Evolutionary conservation across 2,888 invertebrate genomes (phyloP).

Genomic region (Serripes groenlandicus): DNA sequence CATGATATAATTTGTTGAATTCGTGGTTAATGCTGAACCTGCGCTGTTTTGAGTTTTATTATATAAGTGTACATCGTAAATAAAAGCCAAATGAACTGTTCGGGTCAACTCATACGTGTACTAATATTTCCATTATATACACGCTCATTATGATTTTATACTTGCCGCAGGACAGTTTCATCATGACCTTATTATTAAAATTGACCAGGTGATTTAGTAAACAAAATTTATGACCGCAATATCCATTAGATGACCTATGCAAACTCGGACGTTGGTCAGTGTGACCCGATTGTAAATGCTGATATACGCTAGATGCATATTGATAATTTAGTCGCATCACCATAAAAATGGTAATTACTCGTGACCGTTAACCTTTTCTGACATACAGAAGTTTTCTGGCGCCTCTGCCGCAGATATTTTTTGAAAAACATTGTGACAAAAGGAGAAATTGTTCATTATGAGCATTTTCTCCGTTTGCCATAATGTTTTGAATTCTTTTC

Average conservation of each 20-base stretch:
- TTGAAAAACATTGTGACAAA: not conserved
- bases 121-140: not conserved
- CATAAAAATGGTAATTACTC: no score
- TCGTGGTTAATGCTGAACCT: no score
- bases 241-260: conserved; percentile 23
- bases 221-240: conserved; percentile 14
- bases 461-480: not conserved
- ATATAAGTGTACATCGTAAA: no score
- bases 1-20: no score
- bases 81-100: no score
- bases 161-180: not conserved
- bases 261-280: not conserved
- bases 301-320: no score
- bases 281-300: conserved; percentile 3
- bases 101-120: conserved; percentile 4
- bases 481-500: no score
- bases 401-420: no score
- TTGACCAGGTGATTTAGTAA: conserved; percentile 20
- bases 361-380: no score
- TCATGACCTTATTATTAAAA: conserved; percentile 10
- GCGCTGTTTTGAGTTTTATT: no score
- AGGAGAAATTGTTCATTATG: not conserved
- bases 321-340: no score
- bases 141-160: conserved; percentile 12
- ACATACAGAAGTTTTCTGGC: no score